These are phyloP conservation scores for Parauchenoglanis punctatus DNA, from an alignment of 2,797 vertebrate genomes.

Conservation along the genomic window DNA sequence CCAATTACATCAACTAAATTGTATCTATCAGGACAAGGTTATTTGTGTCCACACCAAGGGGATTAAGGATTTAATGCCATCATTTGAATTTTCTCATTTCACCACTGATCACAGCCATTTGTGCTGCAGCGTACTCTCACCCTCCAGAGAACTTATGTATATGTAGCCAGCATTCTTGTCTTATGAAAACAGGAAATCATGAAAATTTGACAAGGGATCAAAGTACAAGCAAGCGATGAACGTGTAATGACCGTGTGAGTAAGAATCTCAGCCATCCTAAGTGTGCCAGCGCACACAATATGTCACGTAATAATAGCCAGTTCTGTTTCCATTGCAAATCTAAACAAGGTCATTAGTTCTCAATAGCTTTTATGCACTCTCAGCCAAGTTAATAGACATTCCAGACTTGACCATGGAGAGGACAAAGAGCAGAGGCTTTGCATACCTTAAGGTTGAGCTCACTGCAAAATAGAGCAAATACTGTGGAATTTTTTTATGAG, in stretches of 20 bases:
- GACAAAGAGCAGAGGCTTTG: conserved; percentile 57
- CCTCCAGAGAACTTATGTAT: neutral
- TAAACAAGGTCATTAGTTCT: conserved; percentile 39
- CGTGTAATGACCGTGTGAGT: neutral
- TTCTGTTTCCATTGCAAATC: conserved; percentile 3
- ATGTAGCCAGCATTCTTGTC: neutral
- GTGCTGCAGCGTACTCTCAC: neutral
- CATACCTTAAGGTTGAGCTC: conserved; percentile 65
- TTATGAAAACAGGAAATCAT: conserved; percentile 11
- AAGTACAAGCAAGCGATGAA: neutral
- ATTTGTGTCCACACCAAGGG: neutral
- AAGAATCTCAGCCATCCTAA: conserved; percentile 32
- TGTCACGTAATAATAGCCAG: conserved; percentile 12
- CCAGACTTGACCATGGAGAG: conserved; percentile 61
- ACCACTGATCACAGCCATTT: conserved; percentile 11
- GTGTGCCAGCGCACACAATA: neutral
- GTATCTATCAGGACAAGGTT: conserved; percentile 13
- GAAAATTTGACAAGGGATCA: neutral
- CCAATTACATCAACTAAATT: conserved; percentile 11
- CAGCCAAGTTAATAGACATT: conserved; percentile 59
- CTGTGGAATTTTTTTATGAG: neutral
- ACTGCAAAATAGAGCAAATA: conserved; percentile 41
- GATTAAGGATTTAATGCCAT: conserved; percentile 12
- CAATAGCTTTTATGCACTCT: conserved; percentile 18
- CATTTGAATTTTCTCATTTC: conserved; percentile 8